Evolutionary conservation across 2,797 vertebrate genomes (phyloP).

Genomic region (Selene dorsalis): DNA sequence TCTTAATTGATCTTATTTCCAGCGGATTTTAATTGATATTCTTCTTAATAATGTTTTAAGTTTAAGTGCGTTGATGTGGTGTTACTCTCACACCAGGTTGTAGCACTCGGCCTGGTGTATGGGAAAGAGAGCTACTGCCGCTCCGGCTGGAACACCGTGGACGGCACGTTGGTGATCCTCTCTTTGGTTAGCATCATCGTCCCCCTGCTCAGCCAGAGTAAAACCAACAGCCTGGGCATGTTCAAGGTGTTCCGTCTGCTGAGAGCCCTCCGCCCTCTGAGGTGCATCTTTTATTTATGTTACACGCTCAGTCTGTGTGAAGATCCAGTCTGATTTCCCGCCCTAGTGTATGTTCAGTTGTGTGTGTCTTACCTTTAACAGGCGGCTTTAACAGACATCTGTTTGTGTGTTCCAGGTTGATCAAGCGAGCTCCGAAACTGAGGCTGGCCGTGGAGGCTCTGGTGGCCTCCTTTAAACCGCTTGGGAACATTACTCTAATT

Average conservation of each 20-base stretch:
- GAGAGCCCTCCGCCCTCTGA: slow-evolving; percentile 88
- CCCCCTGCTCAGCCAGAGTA: slow-evolving; percentile 82
- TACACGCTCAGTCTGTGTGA: too few relatives aligned
- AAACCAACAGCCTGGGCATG: slow-evolving; percentile 88
- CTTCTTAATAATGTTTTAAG: neutral
- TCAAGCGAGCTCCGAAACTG: slow-evolving; percentile 90
- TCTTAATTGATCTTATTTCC: neutral
- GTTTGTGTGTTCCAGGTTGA: slow-evolving; percentile 82
- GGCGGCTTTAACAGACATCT: neutral
- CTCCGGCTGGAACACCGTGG: slow-evolving; percentile 91
- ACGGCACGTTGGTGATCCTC: slow-evolving; percentile 89
- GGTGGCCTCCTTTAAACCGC: slow-evolving; percentile 90
- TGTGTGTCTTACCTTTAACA: neutral
- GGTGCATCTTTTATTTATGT: slow-evolving; percentile 73
- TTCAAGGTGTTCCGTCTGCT: slow-evolving; percentile 89
- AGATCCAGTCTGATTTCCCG: neutral
- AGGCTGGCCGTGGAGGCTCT: slow-evolving; percentile 93
- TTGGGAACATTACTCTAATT: slow-evolving; percentile 91
- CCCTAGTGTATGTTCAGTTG: neutral
- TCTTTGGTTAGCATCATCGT: slow-evolving; percentile 89
- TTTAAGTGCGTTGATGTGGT: neutral
- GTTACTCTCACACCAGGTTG: slow-evolving; percentile 79
- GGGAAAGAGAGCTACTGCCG: slow-evolving; percentile 88
- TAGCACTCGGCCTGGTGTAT: slow-evolving; percentile 88
- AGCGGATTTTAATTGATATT: neutral